These are phyloP conservation scores for Megalops atlanticus DNA, from an alignment of 2,113 vertebrate species.

Conservation along the genomic window DNA sequence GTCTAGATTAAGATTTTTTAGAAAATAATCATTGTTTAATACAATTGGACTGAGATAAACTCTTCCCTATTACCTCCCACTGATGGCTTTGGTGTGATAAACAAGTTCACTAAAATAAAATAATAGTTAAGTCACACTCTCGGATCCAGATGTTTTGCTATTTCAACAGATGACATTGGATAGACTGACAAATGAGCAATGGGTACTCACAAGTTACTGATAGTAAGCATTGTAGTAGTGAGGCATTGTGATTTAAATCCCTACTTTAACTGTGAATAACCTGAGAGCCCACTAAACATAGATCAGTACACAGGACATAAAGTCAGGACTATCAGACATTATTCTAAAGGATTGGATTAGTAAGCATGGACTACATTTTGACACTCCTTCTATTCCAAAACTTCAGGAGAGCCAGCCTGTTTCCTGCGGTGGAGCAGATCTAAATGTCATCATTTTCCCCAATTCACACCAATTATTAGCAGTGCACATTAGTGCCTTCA, in stretches of 20 bases:
- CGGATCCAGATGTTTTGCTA: constrained; percentile 39
- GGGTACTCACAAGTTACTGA: constrained; percentile 37
- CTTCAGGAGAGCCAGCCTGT: background rate
- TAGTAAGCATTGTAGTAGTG: constrained; percentile 12
- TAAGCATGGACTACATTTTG: background rate
- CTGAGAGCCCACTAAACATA: background rate
- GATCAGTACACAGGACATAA: background rate
- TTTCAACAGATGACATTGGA: constrained; percentile 28
- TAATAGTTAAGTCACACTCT: constrained; percentile 35
- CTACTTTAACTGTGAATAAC: background rate
- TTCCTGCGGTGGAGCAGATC: background rate
- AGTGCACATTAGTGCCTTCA: too few species aligned
- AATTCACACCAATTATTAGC: too few species aligned
- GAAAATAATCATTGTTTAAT: constrained; percentile 66
- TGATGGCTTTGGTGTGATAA: constrained; percentile 52
- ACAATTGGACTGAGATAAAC: constrained; percentile 65
- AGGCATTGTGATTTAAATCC: constrained; percentile 31
- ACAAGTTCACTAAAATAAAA: constrained; percentile 50
- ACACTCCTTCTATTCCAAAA: background rate
- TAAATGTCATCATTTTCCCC: too few species aligned
- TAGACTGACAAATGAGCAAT: constrained; percentile 49
- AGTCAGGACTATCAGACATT: background rate
- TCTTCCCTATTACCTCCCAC: constrained; percentile 50
- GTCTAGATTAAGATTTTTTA: constrained; percentile 70
- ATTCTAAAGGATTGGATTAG: background rate